These are phyloP conservation scores for Halyomorpha halys DNA, from an alignment of 1,140 invertebrate genomes.

Conservation along the genomic window DNA sequence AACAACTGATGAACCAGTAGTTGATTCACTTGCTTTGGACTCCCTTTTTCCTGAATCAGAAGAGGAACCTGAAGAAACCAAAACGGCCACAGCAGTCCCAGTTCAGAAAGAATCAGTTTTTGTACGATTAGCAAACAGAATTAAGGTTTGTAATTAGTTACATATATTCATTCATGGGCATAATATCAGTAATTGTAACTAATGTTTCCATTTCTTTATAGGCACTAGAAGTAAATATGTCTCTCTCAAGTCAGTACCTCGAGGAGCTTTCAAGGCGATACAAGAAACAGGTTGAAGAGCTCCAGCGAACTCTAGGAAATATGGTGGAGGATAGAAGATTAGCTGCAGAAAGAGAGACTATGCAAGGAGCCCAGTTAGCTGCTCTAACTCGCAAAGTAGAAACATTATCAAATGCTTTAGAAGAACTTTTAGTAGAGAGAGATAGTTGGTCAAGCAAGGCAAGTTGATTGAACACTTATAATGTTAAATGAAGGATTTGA, in stretches of 20 bases:
- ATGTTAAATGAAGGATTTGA: no score
- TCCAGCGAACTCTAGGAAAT: conserved; percentile 62
- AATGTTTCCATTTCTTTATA: conserved; percentile 38
- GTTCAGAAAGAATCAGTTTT: conserved; percentile 91
- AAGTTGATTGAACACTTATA: conserved; percentile 21
- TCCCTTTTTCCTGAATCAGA: conserved; percentile 42
- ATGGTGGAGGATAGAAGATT: conserved; percentile 63
- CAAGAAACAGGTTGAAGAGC: conserved; percentile 92
- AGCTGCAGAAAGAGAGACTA: conserved; percentile 52
- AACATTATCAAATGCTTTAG: conserved; percentile 44
- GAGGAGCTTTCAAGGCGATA: conserved; percentile 89
- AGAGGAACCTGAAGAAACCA: conserved; percentile 33
- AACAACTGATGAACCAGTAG: conserved; percentile 19
- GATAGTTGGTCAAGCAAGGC: conserved; percentile 51
- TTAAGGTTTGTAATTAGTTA: conserved; percentile 53
- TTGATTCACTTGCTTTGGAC: conserved; percentile 38
- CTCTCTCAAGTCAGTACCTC: conserved; percentile 86
- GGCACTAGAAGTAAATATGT: conserved; percentile 91
- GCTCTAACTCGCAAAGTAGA: conserved; percentile 44
- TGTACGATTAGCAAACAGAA: conserved; percentile 84
- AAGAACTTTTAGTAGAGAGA: conserved; percentile 49
- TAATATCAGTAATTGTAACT: no score
- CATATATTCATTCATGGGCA: neutral
- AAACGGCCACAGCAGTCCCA: conserved; percentile 36
- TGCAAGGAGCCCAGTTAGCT: conserved; percentile 48